These are phyloP conservation scores for Hipparchia semele DNA, from an alignment of 2,888 invertebrate genomes.

Conservation along the genomic window DNA sequence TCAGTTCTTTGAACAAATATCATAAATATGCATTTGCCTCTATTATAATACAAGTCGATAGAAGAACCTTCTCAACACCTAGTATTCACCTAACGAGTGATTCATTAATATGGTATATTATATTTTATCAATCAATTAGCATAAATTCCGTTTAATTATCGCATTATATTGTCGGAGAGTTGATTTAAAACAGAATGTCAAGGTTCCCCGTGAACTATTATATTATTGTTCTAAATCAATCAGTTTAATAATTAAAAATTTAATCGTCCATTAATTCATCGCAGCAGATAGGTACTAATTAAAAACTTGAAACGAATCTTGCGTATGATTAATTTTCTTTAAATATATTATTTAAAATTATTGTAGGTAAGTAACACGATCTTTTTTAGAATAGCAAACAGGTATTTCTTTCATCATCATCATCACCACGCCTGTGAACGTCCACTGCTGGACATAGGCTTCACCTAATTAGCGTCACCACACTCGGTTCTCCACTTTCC, in stretches of 20 bases:
- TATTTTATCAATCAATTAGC: conserved; percentile 9
- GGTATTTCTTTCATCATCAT: too few species aligned
- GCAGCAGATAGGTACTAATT: conserved; percentile 7
- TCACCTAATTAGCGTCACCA: too few species aligned
- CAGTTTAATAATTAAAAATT: conserved; percentile 15
- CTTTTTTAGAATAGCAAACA: too few species aligned
- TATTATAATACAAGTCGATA: not conserved
- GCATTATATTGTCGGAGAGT: conserved; percentile 13
- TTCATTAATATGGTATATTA: not conserved
- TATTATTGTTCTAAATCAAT: conserved; percentile 15
- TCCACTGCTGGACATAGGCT: too few species aligned
- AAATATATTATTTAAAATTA: not conserved
- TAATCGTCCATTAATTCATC: conserved; percentile 9
- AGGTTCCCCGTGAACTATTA: conserved; percentile 3
- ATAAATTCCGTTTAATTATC: conserved; percentile 5
- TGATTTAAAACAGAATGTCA: conserved; percentile 22
- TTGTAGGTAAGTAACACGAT: too few species aligned
- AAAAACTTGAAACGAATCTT: conserved; percentile 10
- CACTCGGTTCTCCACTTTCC: too few species aligned
- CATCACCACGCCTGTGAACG: too few species aligned
- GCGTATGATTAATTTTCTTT: not conserved
- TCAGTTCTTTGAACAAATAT: too few species aligned
- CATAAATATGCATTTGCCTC: too few species aligned
- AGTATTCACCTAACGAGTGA: not conserved
- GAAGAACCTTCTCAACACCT: not conserved